Conservation (phyloP, 1,140 invertebrate species). For the Hypothenemus hampei region DNA sequence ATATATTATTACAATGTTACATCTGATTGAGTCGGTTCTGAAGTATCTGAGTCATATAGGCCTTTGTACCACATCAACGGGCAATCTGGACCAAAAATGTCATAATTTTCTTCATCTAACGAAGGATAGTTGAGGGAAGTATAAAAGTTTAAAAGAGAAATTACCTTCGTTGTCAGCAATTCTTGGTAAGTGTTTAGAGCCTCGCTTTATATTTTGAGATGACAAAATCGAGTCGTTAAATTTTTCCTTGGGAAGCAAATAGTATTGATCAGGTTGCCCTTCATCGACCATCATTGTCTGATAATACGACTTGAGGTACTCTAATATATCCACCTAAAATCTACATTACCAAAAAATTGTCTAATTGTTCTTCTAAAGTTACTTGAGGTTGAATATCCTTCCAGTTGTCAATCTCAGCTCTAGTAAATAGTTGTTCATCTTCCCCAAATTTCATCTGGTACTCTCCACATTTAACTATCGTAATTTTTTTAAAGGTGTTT, state of each 20-base stretch:
- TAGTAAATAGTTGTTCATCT: neutral
- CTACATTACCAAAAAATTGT: neutral
- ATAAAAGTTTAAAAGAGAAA: no score
- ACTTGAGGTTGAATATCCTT: conserved; percentile 7
- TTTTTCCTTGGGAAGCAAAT: neutral
- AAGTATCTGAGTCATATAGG: no score
- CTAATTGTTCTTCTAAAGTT: neutral
- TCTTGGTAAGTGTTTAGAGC: neutral
- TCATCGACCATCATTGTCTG: neutral
- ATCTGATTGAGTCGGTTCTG: no score
- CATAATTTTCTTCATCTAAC: no score
- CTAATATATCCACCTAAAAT: conserved; percentile 13
- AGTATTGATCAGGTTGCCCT: neutral
- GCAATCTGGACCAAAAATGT: no score
- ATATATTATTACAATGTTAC: no score
- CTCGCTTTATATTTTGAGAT: conserved; percentile 1
- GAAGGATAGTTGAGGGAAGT: no score
- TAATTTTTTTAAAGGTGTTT: conserved; percentile 47
- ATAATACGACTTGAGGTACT: conserved; percentile 8
- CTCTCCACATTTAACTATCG: conserved; percentile 45
- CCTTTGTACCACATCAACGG: no score
- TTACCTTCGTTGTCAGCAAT: neutral
- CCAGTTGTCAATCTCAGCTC: conserved; percentile 5
- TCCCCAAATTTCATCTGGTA: conserved; percentile 8
- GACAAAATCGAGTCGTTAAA: neutral